Evolutionary conservation across 2,113 vertebrate species (phyloP).

Genomic region (Sturnira hondurensis): DNA sequence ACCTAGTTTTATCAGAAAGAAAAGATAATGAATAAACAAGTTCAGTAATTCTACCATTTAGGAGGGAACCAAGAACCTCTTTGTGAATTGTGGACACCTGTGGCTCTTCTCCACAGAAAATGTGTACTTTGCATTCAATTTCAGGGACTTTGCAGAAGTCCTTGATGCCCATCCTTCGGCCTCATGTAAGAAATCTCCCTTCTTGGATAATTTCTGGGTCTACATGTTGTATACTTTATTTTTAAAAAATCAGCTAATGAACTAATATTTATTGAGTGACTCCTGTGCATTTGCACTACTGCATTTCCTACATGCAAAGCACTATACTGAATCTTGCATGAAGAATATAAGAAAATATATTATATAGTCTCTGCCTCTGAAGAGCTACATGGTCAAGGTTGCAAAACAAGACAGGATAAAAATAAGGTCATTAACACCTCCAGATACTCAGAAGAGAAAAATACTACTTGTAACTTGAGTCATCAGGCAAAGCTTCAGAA

Average conservation of each 20-base stretch:
- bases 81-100: not conserved
- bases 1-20: not conserved
- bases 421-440: not conserved
- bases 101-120: not conserved
- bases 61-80: not conserved
- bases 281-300: no score
- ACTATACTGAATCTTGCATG: not conserved
- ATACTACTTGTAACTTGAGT: not conserved
- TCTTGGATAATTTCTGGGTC: not conserved
- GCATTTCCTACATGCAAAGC: not conserved
- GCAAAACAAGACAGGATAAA: not conserved
- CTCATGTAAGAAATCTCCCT: not conserved
- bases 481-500: not conserved
- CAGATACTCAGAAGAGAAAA: not conserved
- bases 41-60: constrained; percentile 29
- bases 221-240: not conserved
- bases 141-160: not conserved
- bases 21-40: not conserved
- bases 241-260: not conserved
- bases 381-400: not conserved
- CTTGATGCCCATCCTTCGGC: not conserved
- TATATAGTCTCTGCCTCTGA: not conserved
- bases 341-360: not conserved
- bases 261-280: not conserved
- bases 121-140: not conserved